phyloP scores from a whole-genome alignment of 2,113 vertebrate genomes.

The Neolamprologus falcicula region DNA sequence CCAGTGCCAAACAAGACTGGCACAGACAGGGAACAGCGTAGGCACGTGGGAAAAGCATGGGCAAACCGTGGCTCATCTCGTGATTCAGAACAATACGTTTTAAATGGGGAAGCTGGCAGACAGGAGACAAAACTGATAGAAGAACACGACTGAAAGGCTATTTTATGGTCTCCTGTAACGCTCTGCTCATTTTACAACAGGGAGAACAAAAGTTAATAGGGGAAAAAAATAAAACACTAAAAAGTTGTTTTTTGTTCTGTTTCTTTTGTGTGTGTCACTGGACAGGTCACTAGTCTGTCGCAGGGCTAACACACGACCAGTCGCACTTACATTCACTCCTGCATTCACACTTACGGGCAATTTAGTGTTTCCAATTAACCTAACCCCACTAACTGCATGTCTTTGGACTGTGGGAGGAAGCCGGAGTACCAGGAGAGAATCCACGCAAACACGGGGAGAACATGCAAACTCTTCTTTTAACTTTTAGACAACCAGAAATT shows the following conservation, averaged over 20 bases:
- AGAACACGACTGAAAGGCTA: not conserved
- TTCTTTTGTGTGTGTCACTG: not conserved
- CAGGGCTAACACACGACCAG: not conserved
- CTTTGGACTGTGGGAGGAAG: not conserved
- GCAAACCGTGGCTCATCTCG: conserved; percentile 20
- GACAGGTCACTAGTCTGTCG: not conserved
- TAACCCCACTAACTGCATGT: not conserved
- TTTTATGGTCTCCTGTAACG: not conserved
- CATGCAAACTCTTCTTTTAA: not conserved
- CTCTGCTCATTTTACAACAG: not conserved
- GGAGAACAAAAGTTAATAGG: not conserved
- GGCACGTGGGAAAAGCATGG: conserved; percentile 66
- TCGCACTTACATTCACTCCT: not conserved
- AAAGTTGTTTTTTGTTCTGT: not conserved
- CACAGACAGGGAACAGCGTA: conserved; percentile 49
- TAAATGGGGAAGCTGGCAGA: not conserved
- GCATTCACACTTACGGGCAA: not conserved
- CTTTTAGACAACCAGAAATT: not conserved
- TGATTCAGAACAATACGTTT: conserved; percentile 44
- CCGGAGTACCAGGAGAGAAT: not conserved
- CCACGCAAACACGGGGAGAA: not conserved
- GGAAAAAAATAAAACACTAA: not conserved
- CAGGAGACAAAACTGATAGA: not conserved
- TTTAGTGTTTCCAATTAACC: not conserved
- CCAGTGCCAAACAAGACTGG: conserved; percentile 50